These are phyloP conservation scores for Halichoerus grypus DNA, from an alignment of 2,113 vertebrate species.

Conservation along the genomic window DNA sequence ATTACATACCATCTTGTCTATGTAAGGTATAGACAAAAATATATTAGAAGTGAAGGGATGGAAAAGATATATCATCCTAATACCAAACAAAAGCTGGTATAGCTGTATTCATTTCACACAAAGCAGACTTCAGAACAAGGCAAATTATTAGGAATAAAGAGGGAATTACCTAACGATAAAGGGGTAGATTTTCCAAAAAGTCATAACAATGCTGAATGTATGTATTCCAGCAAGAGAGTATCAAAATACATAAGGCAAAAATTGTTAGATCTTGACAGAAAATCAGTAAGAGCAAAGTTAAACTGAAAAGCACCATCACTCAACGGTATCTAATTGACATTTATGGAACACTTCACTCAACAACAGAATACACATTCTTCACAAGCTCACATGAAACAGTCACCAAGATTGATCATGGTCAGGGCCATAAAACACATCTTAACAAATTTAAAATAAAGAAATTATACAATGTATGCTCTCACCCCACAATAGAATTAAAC, in stretches of 20 bases:
- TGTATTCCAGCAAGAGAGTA: not conserved
- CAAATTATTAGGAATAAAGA: not conserved
- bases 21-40: not conserved
- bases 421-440: not conserved
- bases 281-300: not conserved
- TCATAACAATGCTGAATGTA: not conserved
- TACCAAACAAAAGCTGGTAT: not conserved
- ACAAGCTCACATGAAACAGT: not conserved
- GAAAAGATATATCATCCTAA: not conserved
- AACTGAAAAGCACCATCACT: not conserved
- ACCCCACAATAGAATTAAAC: not conserved
- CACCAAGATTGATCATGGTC: not conserved
- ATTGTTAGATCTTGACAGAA: not conserved
- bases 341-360: not conserved
- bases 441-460: not conserved
- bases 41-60: not conserved
- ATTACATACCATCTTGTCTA: not conserved
- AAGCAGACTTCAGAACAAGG: not conserved
- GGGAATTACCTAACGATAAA: not conserved
- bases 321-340: not conserved
- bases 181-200: not conserved
- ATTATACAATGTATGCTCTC: not conserved
- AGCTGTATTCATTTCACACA: not conserved
- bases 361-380: not conserved
- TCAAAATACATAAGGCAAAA: not conserved